phyloP scores from a whole-genome alignment of 1,140 invertebrate species.

The Paraescarpia echinospica region DNA sequence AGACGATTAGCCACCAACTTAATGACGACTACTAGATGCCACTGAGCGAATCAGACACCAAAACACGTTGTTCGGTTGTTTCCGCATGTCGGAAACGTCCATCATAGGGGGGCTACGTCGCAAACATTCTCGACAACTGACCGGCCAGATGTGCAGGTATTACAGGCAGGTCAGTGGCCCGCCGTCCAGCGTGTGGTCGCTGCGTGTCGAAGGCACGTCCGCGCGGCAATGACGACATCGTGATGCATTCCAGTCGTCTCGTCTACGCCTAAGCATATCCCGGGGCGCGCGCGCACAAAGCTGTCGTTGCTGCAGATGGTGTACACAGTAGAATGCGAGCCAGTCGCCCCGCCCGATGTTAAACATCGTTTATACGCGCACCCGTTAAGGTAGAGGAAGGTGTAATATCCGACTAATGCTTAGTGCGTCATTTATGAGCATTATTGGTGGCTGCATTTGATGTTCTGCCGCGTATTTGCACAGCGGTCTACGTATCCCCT shows the following conservation, averaged over 20 bases:
- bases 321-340: background rate
- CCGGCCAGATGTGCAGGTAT: background rate
- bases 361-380: background rate
- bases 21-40: background rate
- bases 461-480: background rate
- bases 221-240: background rate
- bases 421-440: background rate
- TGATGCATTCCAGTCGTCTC: background rate
- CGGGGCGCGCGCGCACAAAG: background rate
- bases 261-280: background rate
- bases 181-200: background rate
- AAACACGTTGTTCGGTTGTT: background rate
- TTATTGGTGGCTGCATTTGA: background rate
- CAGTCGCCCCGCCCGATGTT: background rate
- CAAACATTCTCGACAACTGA: background rate
- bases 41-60: background rate
- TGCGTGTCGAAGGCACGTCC: background rate
- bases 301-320: background rate
- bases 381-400: background rate
- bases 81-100: background rate
- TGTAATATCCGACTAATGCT: background rate
- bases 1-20: background rate
- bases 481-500: background rate
- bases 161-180: background rate
- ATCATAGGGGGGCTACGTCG: background rate